A percentile compares a stretch with the other conserved stretches of the same genome.
Conservation (phyloP, 2,888 invertebrate genomes). For the Peribatodes rhomboidaria region DNA sequence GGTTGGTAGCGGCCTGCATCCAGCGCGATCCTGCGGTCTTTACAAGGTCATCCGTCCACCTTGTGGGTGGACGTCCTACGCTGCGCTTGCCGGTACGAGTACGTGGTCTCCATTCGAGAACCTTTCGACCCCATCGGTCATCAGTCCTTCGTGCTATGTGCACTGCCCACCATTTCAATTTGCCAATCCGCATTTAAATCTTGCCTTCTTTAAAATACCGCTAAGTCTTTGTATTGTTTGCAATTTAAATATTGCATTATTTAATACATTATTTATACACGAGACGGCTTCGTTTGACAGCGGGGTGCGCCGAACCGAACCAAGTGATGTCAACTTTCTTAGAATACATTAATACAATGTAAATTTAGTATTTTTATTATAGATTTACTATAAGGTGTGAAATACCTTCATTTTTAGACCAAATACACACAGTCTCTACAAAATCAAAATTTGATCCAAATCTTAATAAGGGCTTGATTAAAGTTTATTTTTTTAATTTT, state of each 20-base stretch:
- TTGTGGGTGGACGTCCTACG: no score
- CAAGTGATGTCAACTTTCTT: slow-evolving; percentile 31
- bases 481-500: background rate
- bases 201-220: no score
- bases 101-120: no score
- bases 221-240: slow-evolving; percentile 12
- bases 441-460: background rate
- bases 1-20: no score
- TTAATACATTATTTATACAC: slow-evolving; percentile 7
- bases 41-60: no score
- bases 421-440: background rate
- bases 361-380: slow-evolving; percentile 19
- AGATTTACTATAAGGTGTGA: slow-evolving; percentile 15
- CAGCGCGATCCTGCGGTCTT: no score
- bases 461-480: background rate
- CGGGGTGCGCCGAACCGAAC: slow-evolving; percentile 27
- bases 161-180: no score
- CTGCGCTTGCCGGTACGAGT: no score
- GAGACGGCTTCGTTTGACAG: slow-evolving; percentile 20
- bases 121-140: no score
- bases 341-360: slow-evolving; percentile 31
- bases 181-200: no score
- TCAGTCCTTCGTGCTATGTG: no score
- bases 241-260: slow-evolving; percentile 27
- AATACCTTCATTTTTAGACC: slow-evolving; percentile 6